A percentile compares a stretch with the other conserved stretches of the same genome.
Conservation (phyloP, 2,113 vertebrate species). For the Pleuronectes platessa region DNA sequence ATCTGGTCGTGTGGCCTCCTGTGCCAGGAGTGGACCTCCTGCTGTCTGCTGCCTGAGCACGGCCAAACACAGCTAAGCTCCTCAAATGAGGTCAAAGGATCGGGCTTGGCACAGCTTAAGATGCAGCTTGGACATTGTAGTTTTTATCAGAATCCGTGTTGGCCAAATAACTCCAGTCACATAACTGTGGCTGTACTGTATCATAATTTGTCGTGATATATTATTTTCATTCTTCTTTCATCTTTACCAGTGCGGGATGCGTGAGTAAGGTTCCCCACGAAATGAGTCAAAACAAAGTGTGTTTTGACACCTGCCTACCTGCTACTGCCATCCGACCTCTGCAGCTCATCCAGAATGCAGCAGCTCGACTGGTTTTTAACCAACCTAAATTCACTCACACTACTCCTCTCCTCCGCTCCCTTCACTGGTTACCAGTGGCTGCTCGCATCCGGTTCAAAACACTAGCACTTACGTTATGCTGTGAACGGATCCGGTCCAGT, state of each 20-base stretch:
- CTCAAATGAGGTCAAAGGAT: slow-evolving; percentile 67
- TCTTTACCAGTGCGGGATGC: neutral
- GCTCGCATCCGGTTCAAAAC: no score
- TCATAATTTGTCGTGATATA: slow-evolving; percentile 37
- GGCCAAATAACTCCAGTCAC: slow-evolving; percentile 46
- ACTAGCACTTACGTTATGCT: no score
- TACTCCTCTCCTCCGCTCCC: no score
- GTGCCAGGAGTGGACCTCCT: slow-evolving; percentile 63
- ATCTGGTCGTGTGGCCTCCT: slow-evolving; percentile 61
- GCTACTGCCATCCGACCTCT: no score
- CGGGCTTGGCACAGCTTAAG: slow-evolving; percentile 52
- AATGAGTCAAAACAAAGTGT: neutral
- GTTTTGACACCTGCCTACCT: no score
- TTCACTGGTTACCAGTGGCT: no score
- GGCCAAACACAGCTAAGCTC: slow-evolving; percentile 62
- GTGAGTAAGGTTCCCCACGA: neutral
- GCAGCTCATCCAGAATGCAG: no score
- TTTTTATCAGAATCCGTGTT: slow-evolving; percentile 27
- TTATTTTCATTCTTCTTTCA: neutral
- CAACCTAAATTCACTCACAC: no score
- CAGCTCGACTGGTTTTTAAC: no score
- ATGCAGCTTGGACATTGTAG: slow-evolving; percentile 50
- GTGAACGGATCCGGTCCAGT: no score
- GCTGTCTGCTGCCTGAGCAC: slow-evolving; percentile 32
- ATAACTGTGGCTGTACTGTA: slow-evolving; percentile 35